These are phyloP conservation scores for Myotis lucifugus DNA, from an alignment of 2,113 vertebrate genomes.

Conservation along the genomic window DNA sequence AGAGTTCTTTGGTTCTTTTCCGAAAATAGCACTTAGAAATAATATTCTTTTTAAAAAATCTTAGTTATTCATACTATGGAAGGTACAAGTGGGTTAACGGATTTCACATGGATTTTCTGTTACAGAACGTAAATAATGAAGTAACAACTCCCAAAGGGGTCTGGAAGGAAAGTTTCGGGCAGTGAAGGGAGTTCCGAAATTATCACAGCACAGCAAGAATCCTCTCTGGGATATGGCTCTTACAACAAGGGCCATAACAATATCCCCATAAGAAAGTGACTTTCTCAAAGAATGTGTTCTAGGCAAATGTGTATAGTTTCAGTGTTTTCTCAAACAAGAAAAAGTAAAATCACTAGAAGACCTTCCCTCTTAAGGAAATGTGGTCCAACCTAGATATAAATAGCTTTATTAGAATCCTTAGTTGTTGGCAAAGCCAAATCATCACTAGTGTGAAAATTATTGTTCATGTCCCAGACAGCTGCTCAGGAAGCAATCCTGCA, in stretches of 20 bases:
- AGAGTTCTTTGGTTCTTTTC: background rate
- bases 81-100: background rate
- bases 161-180: background rate
- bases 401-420: conserved; percentile 42
- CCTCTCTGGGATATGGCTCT: background rate
- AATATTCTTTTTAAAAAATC: background rate
- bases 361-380: background rate
- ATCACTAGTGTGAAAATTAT: background rate
- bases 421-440: background rate
- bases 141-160: background rate
- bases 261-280: background rate
- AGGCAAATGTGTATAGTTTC: background rate
- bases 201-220: background rate
- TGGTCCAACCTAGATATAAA: background rate
- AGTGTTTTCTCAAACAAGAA: background rate
- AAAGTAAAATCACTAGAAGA: conserved; percentile 34
- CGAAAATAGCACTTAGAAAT: conserved; percentile 12
- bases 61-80: background rate
- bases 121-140: conserved; percentile 4
- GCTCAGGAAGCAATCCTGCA: conserved; percentile 91
- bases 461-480: conserved; percentile 83
- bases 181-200: background rate
- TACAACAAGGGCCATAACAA: background rate
- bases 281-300: conserved; percentile 3
- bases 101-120: conserved; percentile 20